These are phyloP conservation scores for Thalassoma bifasciatum DNA, from an alignment of 2,113 vertebrate species.

Conservation along the genomic window DNA sequence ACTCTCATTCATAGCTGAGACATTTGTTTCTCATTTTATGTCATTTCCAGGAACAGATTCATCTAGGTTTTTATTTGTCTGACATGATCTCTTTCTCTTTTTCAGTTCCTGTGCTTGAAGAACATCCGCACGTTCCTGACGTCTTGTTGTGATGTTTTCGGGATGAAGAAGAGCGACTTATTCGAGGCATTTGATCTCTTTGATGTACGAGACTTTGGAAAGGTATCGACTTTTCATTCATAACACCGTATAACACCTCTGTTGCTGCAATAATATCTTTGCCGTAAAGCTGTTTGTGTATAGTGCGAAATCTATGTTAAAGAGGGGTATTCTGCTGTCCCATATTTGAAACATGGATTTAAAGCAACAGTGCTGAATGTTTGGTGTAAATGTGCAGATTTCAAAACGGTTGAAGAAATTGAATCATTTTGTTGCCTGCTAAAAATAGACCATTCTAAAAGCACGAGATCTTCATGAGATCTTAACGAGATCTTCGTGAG, in stretches of 20 bases:
- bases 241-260: neutral
- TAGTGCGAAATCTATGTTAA: neutral
- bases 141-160: constrained; percentile 90
- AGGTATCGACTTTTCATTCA: constrained; percentile 83
- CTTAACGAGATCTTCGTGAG: too few species aligned
- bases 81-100: neutral
- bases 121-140: constrained; percentile 94
- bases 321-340: too few species aligned
- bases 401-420: too few species aligned
- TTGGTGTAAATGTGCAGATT: too few species aligned
- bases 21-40: too few species aligned
- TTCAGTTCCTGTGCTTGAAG: constrained; percentile 96
- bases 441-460: too few species aligned
- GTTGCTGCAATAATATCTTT: neutral
- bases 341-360: neutral
- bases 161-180: constrained; percentile 94
- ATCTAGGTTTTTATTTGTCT: too few species aligned
- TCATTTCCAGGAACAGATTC: too few species aligned
- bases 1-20: neutral
- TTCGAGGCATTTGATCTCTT: constrained; percentile 97
- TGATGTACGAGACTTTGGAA: constrained; percentile 95
- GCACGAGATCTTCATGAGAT: too few species aligned
- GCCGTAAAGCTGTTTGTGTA: neutral
- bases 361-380: neutral
- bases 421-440: too few species aligned